These are phyloP conservation scores for Elachura formosa DNA, from an alignment of 2,113 vertebrate species.

Conservation along the genomic window DNA sequence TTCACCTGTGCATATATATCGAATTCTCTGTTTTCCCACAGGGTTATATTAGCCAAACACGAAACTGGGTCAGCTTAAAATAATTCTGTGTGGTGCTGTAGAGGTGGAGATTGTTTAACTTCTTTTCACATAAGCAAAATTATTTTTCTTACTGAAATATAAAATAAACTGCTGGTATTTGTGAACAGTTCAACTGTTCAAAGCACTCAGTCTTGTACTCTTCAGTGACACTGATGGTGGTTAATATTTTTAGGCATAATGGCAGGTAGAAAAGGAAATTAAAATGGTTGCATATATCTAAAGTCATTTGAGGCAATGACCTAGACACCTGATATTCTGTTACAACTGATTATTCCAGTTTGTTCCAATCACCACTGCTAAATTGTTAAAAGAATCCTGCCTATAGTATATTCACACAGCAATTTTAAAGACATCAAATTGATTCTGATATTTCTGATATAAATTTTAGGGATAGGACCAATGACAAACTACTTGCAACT, in stretches of 20 bases:
- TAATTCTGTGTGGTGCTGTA: not conserved
- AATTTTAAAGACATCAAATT: not conserved
- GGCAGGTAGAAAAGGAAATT: not conserved
- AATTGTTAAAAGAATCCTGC: not conserved
- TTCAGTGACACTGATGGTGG: not conserved
- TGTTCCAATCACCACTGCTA: not conserved
- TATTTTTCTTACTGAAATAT: not conserved
- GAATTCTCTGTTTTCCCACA: not conserved
- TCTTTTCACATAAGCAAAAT: not conserved
- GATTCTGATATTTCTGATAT: not conserved
- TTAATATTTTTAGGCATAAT: not conserved
- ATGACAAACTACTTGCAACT: not conserved
- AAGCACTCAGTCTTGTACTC: not conserved
- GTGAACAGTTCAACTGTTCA: not conserved
- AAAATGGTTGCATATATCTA: not conserved
- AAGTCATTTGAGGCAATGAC: not conserved
- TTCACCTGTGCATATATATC: not conserved
- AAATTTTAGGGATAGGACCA: not conserved
- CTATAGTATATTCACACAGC: not conserved
- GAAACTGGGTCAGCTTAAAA: conserved; percentile 21
- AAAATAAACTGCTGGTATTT: not conserved
- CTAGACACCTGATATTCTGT: not conserved
- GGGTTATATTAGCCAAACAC: not conserved
- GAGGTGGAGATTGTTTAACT: not conserved
- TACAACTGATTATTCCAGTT: not conserved